Evolutionary conservation across 2,888 invertebrate genomes (phyloP).

Genomic region (Clivina fossor): DNA sequence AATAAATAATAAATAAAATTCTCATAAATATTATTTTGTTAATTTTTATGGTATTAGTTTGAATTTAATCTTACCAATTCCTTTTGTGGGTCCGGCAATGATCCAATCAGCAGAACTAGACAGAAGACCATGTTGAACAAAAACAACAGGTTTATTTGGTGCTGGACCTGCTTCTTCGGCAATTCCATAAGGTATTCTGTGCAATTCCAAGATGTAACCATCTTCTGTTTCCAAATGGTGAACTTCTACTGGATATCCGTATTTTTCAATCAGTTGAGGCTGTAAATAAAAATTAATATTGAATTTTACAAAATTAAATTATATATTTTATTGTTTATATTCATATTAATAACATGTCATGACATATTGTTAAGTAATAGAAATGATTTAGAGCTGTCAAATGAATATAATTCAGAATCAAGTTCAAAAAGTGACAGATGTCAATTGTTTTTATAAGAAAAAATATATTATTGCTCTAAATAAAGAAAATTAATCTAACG

Average conservation of each 20-base stretch:
- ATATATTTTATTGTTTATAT: too few relatives aligned
- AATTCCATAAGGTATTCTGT: conserved; percentile 57
- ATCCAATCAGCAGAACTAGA: conserved; percentile 59
- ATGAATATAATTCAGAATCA: too few relatives aligned
- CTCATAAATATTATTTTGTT: neutral
- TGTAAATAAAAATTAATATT: conserved; percentile 39
- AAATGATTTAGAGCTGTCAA: too few relatives aligned
- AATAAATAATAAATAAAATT: neutral
- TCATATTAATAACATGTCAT: too few relatives aligned
- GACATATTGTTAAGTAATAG: too few relatives aligned
- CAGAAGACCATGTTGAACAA: conserved; percentile 59
- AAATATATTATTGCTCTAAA: too few relatives aligned
- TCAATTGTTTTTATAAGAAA: too few relatives aligned
- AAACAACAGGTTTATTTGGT: conserved; percentile 48
- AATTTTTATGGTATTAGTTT: neutral
- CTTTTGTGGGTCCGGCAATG: conserved; percentile 55
- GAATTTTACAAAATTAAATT: too few relatives aligned
- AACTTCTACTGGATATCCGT: conserved; percentile 53
- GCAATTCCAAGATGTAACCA: conserved; percentile 60
- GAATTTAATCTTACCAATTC: conserved; percentile 48
- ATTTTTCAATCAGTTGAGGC: conserved; percentile 51
- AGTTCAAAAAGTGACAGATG: too few relatives aligned
- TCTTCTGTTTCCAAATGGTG: conserved; percentile 56
- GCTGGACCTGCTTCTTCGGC: conserved; percentile 39
- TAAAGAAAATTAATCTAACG: too few relatives aligned